These are phyloP conservation scores for Calypte anna DNA, from an alignment of 2,113 vertebrate species.

Conservation along the genomic window DNA sequence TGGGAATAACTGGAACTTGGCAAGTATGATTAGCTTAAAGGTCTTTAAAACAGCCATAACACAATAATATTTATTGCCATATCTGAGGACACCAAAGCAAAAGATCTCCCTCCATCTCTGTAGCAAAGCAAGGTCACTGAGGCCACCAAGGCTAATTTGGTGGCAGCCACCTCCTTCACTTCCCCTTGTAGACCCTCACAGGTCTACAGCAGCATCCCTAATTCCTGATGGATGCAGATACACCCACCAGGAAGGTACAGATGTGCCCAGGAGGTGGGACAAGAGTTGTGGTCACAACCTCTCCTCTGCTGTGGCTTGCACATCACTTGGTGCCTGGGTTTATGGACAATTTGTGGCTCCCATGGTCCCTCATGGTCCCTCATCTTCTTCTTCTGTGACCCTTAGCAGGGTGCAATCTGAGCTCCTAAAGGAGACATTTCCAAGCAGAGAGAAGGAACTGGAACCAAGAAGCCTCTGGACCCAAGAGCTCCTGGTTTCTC, in stretches of 20 bases:
- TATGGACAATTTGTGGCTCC: not conserved
- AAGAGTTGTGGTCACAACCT: not conserved
- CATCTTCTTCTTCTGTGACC: not conserved
- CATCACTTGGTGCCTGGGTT: too few species aligned
- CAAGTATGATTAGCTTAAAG: not conserved
- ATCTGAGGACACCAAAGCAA: not conserved
- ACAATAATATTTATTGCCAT: not conserved
- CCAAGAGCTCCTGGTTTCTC: not conserved
- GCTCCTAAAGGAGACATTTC: not conserved
- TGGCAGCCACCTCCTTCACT: fast-evolving
- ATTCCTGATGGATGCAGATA: not conserved
- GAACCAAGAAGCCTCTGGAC: not conserved
- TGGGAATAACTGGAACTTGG: not conserved
- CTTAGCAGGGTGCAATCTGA: not conserved
- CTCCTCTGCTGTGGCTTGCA: not conserved
- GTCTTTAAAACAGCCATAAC: not conserved
- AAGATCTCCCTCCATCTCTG: not conserved
- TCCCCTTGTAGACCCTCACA: not conserved
- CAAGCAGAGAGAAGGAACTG: not conserved
- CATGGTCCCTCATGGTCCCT: fast-evolving
- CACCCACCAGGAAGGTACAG: too few species aligned
- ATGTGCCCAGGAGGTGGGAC: fast-evolving
- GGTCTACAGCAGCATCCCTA: not conserved
- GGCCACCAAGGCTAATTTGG: not conserved
- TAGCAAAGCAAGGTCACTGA: not conserved